Evolutionary conservation across 2,113 vertebrate genomes (phyloP).

Genomic region (Eolophus roseicapilla): DNA sequence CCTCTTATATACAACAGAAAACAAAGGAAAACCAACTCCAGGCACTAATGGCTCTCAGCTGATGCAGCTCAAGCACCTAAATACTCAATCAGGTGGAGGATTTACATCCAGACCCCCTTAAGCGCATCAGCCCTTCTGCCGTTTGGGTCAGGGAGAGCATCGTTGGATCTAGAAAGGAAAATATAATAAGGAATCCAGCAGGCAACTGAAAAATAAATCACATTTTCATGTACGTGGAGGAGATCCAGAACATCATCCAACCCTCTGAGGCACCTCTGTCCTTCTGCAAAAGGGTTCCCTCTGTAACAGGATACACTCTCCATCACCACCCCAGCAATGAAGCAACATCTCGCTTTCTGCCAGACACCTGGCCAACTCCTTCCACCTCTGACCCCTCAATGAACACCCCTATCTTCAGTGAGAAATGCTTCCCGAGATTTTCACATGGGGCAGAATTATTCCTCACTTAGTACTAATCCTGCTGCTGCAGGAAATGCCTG

Average conservation of each 20-base stretch:
- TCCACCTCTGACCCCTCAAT: conserved; percentile 7
- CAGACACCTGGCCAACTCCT: conserved; percentile 52
- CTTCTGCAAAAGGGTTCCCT: conserved; percentile 2
- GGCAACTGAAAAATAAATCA: conserved; percentile 36
- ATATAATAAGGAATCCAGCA: not conserved
- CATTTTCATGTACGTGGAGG: not conserved
- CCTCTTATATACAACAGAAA: not conserved
- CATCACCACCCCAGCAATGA: not conserved
- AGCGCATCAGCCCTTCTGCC: not conserved
- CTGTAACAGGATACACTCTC: conserved; percentile 12
- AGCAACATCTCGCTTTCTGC: not conserved
- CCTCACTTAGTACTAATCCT: conserved; percentile 16
- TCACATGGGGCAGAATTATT: conserved; percentile 4
- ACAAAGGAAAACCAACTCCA: conserved; percentile 37
- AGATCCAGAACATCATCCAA: conserved; percentile 51
- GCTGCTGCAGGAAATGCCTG: conserved; percentile 39
- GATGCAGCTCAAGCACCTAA: conserved; percentile 7
- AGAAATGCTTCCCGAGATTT: conserved; percentile 1
- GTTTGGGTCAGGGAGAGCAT: not conserved
- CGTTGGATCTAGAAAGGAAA: not conserved
- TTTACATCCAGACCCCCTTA: not conserved
- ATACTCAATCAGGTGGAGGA: not conserved
- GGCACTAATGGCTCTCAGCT: not conserved
- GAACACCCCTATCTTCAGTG: not conserved
- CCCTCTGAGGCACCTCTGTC: conserved; percentile 18